Conservation (phyloP, 2,797 vertebrate genomes). For the Trematomus bernacchii region DNA sequence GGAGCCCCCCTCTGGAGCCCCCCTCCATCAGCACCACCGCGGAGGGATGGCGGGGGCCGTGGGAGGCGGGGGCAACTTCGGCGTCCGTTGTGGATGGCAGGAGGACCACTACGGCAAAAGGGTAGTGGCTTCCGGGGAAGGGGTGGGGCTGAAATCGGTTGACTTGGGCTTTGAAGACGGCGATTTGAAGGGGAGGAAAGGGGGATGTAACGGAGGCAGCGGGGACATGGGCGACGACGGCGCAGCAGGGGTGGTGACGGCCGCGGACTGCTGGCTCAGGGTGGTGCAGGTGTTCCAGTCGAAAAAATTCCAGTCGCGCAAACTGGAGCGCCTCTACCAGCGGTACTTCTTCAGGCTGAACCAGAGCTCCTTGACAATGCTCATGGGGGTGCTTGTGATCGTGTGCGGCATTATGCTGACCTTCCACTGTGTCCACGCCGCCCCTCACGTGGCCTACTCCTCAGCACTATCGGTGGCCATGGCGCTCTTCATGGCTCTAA, state of each 20-base stretch:
- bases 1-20: constrained; percentile 84
- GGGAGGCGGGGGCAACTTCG: constrained; percentile 83
- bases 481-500: constrained; percentile 91
- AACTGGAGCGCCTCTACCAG: constrained; percentile 97
- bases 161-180: constrained; percentile 91
- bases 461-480: constrained; percentile 89
- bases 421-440: constrained; percentile 91
- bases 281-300: constrained; percentile 93
- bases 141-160: constrained; percentile 91
- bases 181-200: constrained; percentile 83
- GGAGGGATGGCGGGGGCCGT: constrained; percentile 76
- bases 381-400: constrained; percentile 95
- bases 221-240: constrained; percentile 78
- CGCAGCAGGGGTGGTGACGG: constrained; percentile 73
- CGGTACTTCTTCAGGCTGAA: constrained; percentile 98
- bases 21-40: constrained; percentile 83
- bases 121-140: constrained; percentile 79
- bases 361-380: constrained; percentile 97
- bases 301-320: constrained; percentile 95
- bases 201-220: constrained; percentile 75
- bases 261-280: constrained; percentile 88
- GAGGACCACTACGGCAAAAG: constrained; percentile 94
- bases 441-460: constrained; percentile 85
- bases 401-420: constrained; percentile 93
- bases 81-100: constrained; percentile 93